These are phyloP conservation scores for Pogonomyrmex californicus DNA, from an alignment of 1,140 invertebrate species.

Conservation along the genomic window DNA sequence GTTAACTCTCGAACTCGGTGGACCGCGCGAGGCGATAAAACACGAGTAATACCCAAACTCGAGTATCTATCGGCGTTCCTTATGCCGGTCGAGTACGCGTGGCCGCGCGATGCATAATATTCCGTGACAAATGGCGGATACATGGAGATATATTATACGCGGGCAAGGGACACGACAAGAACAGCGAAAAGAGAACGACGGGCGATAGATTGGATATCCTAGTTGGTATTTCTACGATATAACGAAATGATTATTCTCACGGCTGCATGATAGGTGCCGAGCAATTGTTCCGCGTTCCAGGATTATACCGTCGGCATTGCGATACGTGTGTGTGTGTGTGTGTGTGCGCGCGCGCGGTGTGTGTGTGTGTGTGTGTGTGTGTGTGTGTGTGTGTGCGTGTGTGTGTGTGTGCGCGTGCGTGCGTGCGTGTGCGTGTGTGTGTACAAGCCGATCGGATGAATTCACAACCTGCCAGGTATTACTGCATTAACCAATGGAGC, in stretches of 20 bases:
- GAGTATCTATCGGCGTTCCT: slow-evolving; percentile 54
- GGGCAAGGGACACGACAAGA: neutral
- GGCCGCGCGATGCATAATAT: slow-evolving; percentile 49
- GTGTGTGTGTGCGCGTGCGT: no score
- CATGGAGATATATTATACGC: neutral
- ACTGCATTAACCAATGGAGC: slow-evolving; percentile 48
- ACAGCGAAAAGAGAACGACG: slow-evolving; percentile 1
- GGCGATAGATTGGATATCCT: neutral
- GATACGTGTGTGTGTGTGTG: no score
- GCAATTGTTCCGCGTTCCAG: slow-evolving; percentile 48
- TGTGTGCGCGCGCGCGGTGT: no score
- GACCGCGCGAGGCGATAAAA: slow-evolving; percentile 72
- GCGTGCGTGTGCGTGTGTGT: neutral
- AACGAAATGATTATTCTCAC: slow-evolving; percentile 47
- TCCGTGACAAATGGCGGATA: slow-evolving; percentile 55
- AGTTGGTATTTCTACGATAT: slow-evolving; percentile 19
- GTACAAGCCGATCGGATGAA: slow-evolving; percentile 64
- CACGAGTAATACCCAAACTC: slow-evolving; percentile 61
- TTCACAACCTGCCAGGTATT: slow-evolving; percentile 47
- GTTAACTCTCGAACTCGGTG: slow-evolving; percentile 66
- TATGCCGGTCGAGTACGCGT: slow-evolving; percentile 47
- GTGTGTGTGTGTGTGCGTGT: no score
- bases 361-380: no score
- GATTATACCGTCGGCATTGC: slow-evolving; percentile 13
- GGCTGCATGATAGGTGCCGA: neutral